Evolutionary conservation across 2,888 invertebrate genomes (phyloP).

Genomic region (Melanostoma scalare): DNA sequence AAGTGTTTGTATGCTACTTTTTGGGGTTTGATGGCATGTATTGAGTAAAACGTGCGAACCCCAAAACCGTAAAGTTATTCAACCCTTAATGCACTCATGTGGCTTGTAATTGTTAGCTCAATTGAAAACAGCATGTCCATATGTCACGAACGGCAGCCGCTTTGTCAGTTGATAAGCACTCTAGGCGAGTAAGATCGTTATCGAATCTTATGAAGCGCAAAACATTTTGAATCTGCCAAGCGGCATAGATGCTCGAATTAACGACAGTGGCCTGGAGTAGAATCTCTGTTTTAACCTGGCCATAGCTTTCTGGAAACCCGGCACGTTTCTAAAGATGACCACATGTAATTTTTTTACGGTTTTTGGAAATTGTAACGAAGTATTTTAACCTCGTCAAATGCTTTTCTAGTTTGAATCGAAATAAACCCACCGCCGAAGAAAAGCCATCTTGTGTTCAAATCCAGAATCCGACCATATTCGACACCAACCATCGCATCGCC

Average conservation of each 20-base stretch:
- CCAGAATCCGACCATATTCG: too few relatives aligned
- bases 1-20: neutral
- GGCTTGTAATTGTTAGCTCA: constrained; percentile 2
- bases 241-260: neutral
- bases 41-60: constrained; percentile 2
- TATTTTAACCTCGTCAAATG: too few relatives aligned
- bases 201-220: constrained; percentile 5
- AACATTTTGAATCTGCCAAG: neutral
- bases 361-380: too few relatives aligned
- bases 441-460: too few relatives aligned
- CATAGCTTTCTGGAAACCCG: neutral
- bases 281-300: neutral
- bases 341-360: too few relatives aligned
- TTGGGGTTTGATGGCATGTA: neutral
- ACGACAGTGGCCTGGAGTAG: neutral
- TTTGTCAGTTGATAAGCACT: neutral
- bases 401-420: too few relatives aligned
- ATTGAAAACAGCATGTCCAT: constrained; percentile 2
- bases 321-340: neutral
- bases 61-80: neutral
- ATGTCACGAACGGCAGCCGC: neutral
- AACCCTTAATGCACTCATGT: constrained; percentile 1
- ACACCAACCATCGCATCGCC: too few relatives aligned
- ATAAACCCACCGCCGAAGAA: too few relatives aligned
- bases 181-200: neutral